phyloP scores from a whole-genome alignment of 2,888 invertebrate genomes.

The Drosophila kokeensis region DNA sequence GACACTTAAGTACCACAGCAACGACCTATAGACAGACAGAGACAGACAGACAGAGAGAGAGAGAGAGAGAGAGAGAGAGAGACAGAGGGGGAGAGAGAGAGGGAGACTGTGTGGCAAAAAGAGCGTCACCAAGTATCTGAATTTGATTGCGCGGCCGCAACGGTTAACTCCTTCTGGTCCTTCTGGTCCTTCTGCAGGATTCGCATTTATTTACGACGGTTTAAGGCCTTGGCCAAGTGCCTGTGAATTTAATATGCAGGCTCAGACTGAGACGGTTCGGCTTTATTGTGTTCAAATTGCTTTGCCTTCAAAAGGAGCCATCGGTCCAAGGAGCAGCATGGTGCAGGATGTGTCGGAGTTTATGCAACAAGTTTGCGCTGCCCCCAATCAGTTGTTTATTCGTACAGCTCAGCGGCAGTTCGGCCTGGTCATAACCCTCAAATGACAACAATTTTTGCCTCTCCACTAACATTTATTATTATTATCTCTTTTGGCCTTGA shows the following conservation, averaged over 20 bases:
- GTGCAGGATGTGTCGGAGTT: slow-evolving; percentile 14
- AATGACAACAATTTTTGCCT: slow-evolving; percentile 14
- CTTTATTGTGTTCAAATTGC: slow-evolving; percentile 60
- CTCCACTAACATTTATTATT: not conserved
- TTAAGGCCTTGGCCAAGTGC: slow-evolving; percentile 37
- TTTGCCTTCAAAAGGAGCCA: slow-evolving; percentile 23
- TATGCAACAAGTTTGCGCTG: slow-evolving; percentile 47
- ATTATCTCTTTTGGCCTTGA: not conserved
- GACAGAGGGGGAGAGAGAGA: not conserved
- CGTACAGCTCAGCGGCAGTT: slow-evolving; percentile 9
- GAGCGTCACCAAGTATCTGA: slow-evolving; percentile 70
- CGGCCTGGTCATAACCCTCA: slow-evolving; percentile 22
- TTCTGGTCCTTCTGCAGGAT: slow-evolving; percentile 24
- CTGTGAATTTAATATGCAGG: slow-evolving; percentile 59
- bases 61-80: slow-evolving; percentile 7
- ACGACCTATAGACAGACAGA: not conserved
- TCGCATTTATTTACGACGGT: slow-evolving; percentile 67
- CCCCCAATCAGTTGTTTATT: slow-evolving; percentile 22
- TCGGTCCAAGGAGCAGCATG: not conserved
- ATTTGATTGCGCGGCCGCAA: slow-evolving; percentile 81
- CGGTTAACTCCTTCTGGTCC: slow-evolving; percentile 46
- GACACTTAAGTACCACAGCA: slow-evolving; percentile 74
- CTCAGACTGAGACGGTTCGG: slow-evolving; percentile 33
- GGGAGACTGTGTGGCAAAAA: slow-evolving; percentile 13
- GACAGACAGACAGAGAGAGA: not conserved